Percentiles rank a stretch among this genome's conserved stretches.
These are phyloP conservation scores for Pangasius mekongensis DNA, from an alignment of 2,797 vertebrate genomes.

Conservation along the genomic window DNA sequence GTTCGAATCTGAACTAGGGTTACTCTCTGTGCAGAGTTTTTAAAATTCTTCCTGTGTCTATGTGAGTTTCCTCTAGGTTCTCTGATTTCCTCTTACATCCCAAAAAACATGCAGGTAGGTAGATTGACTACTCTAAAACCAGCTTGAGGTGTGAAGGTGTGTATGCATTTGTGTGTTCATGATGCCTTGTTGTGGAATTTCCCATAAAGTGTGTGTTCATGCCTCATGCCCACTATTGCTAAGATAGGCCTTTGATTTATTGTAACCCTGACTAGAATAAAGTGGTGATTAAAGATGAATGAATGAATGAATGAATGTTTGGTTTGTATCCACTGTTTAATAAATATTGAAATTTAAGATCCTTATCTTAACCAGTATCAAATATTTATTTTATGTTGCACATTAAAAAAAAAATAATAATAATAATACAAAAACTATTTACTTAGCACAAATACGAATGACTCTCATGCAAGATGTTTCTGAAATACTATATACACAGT, in stretches of 20 bases:
- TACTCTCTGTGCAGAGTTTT: neutral
- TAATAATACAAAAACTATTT: neutral
- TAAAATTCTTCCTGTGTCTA: neutral
- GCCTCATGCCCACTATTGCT: neutral
- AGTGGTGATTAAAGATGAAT: neutral
- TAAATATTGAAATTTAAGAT: neutral
- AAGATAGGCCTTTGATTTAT: neutral
- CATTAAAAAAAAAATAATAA: neutral
- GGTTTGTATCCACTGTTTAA: neutral
- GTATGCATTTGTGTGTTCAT: neutral
- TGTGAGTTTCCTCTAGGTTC: constrained; percentile 1
- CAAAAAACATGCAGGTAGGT: neutral
- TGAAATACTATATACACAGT: constrained; percentile 3
- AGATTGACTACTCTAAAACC: neutral
- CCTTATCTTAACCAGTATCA: neutral
- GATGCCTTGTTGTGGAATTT: neutral
- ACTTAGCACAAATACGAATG: neutral
- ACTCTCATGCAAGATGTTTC: neutral
- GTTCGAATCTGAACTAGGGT: neutral
- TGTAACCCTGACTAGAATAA: neutral
- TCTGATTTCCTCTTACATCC: neutral
- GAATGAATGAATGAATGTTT: neutral
- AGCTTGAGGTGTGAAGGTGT: neutral
- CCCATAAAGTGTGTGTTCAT: neutral
- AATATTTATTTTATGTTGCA: neutral